phyloP scores from a whole-genome alignment of 2,797 vertebrate species.

The Pseudopleuronectes americanus region DNA sequence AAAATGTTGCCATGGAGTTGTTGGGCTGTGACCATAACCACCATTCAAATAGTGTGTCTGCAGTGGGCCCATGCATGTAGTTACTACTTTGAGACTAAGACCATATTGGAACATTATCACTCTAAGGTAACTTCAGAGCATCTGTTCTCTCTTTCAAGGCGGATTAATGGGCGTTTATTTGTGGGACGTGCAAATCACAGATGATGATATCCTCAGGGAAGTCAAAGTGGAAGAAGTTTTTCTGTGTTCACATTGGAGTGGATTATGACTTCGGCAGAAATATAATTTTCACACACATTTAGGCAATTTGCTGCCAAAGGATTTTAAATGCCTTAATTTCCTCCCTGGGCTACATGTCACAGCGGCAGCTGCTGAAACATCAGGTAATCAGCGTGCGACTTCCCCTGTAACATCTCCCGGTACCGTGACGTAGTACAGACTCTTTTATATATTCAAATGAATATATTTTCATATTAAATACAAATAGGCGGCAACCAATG shows the following conservation, averaged over 20 bases:
- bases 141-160: not conserved
- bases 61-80: no score
- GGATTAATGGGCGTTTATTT: no score
- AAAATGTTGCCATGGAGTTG: not conserved
- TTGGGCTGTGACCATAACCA: not conserved
- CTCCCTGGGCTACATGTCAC: not conserved
- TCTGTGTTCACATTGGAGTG: not conserved
- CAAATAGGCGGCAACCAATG: no score
- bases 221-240: not conserved
- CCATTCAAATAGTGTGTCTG: not conserved
- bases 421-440: not conserved
- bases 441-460: not conserved
- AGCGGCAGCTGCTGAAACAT: constrained; percentile 2
- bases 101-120: not conserved
- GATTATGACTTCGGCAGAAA: not conserved
- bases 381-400: not conserved
- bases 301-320: not conserved
- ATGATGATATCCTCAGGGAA: no score
- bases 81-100: not conserved
- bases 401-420: not conserved
- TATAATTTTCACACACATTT: not conserved
- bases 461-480: no score
- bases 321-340: not conserved
- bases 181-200: not conserved
- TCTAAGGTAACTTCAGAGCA: no score